Percentiles rank a stretch among this genome's conserved stretches.
These are phyloP conservation scores for Amphiprion clarkii DNA, from an alignment of 2,797 vertebrate species.

Conservation along the genomic window DNA sequence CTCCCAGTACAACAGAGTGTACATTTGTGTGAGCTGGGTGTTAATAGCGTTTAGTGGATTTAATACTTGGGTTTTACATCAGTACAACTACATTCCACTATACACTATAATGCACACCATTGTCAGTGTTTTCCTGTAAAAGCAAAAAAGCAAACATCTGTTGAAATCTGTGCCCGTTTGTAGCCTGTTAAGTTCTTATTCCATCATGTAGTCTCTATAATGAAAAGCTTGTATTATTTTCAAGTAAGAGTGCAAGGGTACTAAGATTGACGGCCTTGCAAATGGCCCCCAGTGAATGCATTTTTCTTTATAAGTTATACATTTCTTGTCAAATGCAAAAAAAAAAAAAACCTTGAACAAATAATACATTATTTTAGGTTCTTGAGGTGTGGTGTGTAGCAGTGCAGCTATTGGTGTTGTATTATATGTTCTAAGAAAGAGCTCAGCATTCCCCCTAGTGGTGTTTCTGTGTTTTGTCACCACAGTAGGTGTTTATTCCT, in stretches of 20 bases:
- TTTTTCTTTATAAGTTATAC: background rate
- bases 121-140: too few relatives aligned
- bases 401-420: background rate
- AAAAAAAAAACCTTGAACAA: background rate
- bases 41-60: background rate
- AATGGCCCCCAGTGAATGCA: background rate
- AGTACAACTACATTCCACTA: background rate
- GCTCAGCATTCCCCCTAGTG: background rate
- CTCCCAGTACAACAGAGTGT: background rate
- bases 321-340: background rate
- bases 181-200: background rate
- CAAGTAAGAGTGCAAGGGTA: too few relatives aligned
- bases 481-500: constrained; percentile 14
- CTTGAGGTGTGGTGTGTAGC: background rate
- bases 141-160: too few relatives aligned
- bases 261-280: background rate
- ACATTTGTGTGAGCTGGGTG: background rate
- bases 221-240: too few relatives aligned
- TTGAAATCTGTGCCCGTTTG: background rate
- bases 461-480: constrained; percentile 5
- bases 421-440: background rate
- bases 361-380: background rate
- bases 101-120: too few relatives aligned
- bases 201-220: background rate
- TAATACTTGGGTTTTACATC: background rate